A percentile compares a stretch with the other conserved stretches of the same genome.
Conservation (phyloP, 2,113 vertebrate genomes). For the Myotis yumanensis region DNA sequence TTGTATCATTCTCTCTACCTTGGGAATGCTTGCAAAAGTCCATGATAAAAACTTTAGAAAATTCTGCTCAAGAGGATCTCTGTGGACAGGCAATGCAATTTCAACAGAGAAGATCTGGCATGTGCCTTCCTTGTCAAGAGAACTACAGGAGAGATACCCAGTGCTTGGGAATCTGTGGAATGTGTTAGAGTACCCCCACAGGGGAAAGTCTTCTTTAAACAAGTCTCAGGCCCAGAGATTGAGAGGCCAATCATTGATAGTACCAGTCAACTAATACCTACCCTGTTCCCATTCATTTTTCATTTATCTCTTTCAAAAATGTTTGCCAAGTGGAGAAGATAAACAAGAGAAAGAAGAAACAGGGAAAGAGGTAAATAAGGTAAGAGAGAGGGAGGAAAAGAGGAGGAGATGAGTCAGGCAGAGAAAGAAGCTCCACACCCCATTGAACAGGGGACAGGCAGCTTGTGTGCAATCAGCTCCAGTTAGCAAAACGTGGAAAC, state of each 20-base stretch:
- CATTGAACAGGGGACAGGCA: neutral
- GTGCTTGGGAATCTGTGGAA: neutral
- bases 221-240: neutral
- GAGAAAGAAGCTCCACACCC: neutral
- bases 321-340: neutral
- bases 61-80: neutral
- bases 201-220: neutral
- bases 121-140: neutral
- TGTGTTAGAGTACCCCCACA: rapidly evolving
- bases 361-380: neutral
- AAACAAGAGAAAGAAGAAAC: neutral
- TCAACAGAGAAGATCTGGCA: neutral
- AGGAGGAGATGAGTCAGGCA: neutral
- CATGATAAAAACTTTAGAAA: neutral
- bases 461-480: neutral
- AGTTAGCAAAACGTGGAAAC: neutral
- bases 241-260: neutral
- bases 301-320: neutral
- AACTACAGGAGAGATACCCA: neutral
- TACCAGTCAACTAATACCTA: neutral
- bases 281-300: neutral
- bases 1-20: neutral
- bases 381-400: no score
- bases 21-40: neutral
- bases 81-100: neutral